These are phyloP conservation scores for Lipotes vexillifer DNA, from an alignment of 2,113 vertebrate genomes.

Conservation along the genomic window DNA sequence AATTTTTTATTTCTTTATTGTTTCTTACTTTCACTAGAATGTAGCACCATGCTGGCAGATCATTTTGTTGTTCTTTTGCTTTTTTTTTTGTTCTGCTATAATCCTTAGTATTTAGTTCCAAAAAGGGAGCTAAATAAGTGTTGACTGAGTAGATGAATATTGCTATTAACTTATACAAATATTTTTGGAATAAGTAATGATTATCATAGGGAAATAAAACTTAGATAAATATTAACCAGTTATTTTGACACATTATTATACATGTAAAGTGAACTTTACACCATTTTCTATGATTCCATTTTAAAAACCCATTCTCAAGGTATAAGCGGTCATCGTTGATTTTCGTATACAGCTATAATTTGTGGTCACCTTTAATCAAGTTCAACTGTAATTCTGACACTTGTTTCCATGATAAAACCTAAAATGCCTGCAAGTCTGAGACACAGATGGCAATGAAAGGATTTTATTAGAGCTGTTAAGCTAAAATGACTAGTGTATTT, in stretches of 20 bases:
- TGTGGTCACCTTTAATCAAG: constrained; percentile 40
- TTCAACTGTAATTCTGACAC: constrained; percentile 47
- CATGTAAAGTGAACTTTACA: background rate
- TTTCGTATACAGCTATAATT: background rate
- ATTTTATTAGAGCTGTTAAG: constrained; percentile 70
- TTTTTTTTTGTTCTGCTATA: background rate
- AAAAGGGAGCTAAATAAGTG: background rate
- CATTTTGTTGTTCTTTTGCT: background rate
- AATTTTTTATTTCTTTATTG: background rate
- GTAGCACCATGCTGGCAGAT: background rate
- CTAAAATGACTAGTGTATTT: constrained; percentile 64
- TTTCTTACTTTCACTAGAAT: background rate
- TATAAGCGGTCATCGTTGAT: background rate
- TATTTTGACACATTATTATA: background rate
- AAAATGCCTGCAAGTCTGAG: constrained; percentile 43
- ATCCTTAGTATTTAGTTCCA: background rate
- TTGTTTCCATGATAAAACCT: background rate
- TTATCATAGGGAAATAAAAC: background rate
- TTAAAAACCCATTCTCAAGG: constrained; percentile 12
- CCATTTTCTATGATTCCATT: background rate
- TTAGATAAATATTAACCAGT: background rate
- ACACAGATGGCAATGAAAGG: constrained; percentile 64
- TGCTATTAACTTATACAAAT: background rate
- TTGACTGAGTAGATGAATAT: background rate
- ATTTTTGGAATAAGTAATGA: background rate